Base-by-base conservation (phyloP, 1,140 invertebrate genomes). In the Halictus rubicundus region DNA sequence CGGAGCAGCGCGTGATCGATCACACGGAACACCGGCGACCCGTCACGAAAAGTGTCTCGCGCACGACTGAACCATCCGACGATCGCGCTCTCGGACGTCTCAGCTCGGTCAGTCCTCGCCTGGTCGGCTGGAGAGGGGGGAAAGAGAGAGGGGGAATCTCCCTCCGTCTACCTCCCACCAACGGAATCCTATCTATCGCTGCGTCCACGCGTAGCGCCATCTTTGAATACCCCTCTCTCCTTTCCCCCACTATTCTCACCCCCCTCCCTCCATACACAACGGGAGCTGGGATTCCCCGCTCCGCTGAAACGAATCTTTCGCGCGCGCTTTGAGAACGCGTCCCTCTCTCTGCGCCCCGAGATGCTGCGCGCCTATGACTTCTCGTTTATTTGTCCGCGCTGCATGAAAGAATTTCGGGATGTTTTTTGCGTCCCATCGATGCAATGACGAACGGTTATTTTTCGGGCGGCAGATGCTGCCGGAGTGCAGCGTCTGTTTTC, bases 21-120 rank as follows among this genome's bases (percentile, higher is more conserved):
- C 54, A 52, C 10, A 8, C 37, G 16, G 16, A 37, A 9, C 4
- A 70, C 52, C 0, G 12, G 49, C 16, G 19, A 52, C 0, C 9
- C 27, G 57, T 23, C 70, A 54, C 70, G 73, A 42, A 72, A 78
- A 65, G 73, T 52, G 80, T 82, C 84, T 86, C 83, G 84, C 83
- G 81, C 84, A 69, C 73, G 68, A 87, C 84, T 86, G 84, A 86
- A 27, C 79, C 59, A 49, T 65, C 72, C 80, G 73, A 42, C 77
- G 61, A 72, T 79, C 80, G 70, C 60, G 54, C 65, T 85, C 80
- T 85, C 80, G 77, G 77, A 68, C 59, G 78, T 80, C 80, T 77
- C 61, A 63, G 75, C n/a, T n/a, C n/a, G 68, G 19, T 32, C 54
- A 42, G 27, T 37, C 21, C 49, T 57, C 52, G 37, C n/a, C 46